Evolutionary conservation across 2,797 vertebrate species (phyloP), one percentile per base, ranked within the genome.

Genomic region (Peromyscus aztecus): DNA sequence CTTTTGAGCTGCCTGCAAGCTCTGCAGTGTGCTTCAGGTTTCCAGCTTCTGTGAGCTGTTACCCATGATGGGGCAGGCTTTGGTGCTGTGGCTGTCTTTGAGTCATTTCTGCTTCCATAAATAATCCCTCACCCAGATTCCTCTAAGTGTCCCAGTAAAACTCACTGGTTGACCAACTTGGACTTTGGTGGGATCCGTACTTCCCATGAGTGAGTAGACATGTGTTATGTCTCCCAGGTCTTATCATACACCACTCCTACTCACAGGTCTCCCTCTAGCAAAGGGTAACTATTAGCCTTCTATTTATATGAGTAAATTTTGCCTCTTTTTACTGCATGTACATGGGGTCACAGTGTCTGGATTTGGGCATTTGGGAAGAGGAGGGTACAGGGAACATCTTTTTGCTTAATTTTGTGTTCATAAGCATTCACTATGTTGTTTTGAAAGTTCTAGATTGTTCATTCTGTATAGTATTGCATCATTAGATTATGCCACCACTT

Each of bases 291-390:
- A 7, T 77, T 93, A 59, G 29, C 21, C 75, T 95, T 94, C 67
- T 90, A 78, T 78, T 9, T 67, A 31, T 37, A 40, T 24, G 73
- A 23, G 67, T 89, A 94, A 93, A 95, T 59, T 92, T 90, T 43
- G 57, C 40, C 46, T 90, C 31, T 80, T 76, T 89, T 94, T 81
- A 65, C 65, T 84, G 75, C 80, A 49, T 61, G 19, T 27, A 71
- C 49, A 61, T 55, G 8, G 55, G 84, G n/a, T 84, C 71, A 73
- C 19, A 61, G 29, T 49, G 52, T 90, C 49, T 82, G 34, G 24
- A 52, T 88, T 80, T 43, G 8, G 29, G 34, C 24, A 29, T 65
- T 55, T 94, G 80, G n/a, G n/a, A 19, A n/a, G 67, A 52, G 7
- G 61, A 55, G 3, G 2, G 2, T 80, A 19, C 49, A 37, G 13